Evolutionary conservation across 30 jellyfish, hydroid and myxozoan species (phyloP).

Genomic region (Euphysa ruthae): DNA sequence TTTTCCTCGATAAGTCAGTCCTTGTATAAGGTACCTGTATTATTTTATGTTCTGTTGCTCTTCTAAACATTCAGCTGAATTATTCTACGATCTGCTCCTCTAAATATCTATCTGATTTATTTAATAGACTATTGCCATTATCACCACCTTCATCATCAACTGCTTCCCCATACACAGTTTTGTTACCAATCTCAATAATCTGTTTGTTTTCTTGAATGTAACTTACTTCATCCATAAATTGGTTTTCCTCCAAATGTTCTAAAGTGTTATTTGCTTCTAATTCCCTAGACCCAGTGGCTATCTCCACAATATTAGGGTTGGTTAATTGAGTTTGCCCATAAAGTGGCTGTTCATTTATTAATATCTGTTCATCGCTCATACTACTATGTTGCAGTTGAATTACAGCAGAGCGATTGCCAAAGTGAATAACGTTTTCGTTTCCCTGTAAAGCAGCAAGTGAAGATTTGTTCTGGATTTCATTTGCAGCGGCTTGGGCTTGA

Average conservation of each 20-base stretch:
- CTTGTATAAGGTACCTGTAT: no score
- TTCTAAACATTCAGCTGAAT: no score
- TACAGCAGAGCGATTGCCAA: conserved; percentile 33
- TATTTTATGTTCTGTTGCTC: no score
- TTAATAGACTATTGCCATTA: no score
- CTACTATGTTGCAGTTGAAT: conserved; percentile 22
- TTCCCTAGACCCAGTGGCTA: background rate
- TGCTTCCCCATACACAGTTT: background rate
- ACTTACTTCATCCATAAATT: no score
- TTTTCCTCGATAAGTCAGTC: no score
- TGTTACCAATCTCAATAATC: background rate
- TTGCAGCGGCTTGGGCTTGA: conserved; percentile 15
- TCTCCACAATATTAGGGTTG: background rate
- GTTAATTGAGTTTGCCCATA: background rate
- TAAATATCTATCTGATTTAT: no score
- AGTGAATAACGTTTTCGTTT: background rate
- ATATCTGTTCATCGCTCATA: background rate
- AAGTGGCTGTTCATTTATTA: background rate
- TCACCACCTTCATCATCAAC: background rate
- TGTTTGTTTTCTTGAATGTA: no score
- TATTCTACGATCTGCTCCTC: no score
- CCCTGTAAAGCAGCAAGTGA: background rate
- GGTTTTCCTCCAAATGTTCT: no score
- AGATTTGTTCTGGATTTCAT: background rate
- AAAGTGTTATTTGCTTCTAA: background rate